These are phyloP conservation scores for Aplidium turbinatum DNA, from an alignment of 23 tunicate genomes.

Conservation along the genomic window DNA sequence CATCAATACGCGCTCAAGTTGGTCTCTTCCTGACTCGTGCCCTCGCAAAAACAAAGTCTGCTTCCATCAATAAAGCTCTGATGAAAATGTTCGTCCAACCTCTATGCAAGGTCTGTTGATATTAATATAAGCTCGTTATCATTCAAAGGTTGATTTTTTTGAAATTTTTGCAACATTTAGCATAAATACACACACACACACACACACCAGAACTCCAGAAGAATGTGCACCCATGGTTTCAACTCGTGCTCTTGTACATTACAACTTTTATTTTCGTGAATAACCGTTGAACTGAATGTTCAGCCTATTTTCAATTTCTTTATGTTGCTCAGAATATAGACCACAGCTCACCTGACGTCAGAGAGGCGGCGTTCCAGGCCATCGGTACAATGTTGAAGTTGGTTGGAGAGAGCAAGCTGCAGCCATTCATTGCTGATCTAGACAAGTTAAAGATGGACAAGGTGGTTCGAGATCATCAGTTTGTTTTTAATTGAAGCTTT, in stretches of 20 bases:
- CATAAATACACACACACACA: too few species aligned
- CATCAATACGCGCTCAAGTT: slow-evolving; percentile 77
- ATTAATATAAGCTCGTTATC: too few species aligned
- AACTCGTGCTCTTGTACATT: too few species aligned
- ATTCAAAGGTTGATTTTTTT: too few species aligned
- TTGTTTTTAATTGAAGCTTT: not conserved
- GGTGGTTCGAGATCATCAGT: slow-evolving; percentile 24
- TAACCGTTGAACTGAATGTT: too few species aligned
- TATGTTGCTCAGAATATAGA: slow-evolving; percentile 65
- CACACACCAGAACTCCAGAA: too few species aligned
- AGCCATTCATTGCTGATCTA: slow-evolving; percentile 76
- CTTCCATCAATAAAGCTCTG: slow-evolving; percentile 65
- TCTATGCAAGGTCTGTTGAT: slow-evolving; percentile 46
- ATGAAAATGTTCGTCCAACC: slow-evolving; percentile 66
- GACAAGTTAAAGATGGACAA: slow-evolving; percentile 90
- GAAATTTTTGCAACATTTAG: too few species aligned
- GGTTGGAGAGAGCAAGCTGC: slow-evolving; percentile 61
- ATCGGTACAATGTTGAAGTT: slow-evolving; percentile 58
- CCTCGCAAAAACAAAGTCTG: slow-evolving; percentile 62
- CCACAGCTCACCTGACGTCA: slow-evolving; percentile 80
- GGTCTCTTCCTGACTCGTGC: slow-evolving; percentile 73
- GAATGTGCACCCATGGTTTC: too few species aligned
- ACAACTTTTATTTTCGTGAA: too few species aligned
- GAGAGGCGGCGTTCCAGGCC: slow-evolving; percentile 86
- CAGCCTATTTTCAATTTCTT: not conserved